Conservation (phyloP, 2,113 vertebrate genomes). For the Barnardius zonarius region DNA sequence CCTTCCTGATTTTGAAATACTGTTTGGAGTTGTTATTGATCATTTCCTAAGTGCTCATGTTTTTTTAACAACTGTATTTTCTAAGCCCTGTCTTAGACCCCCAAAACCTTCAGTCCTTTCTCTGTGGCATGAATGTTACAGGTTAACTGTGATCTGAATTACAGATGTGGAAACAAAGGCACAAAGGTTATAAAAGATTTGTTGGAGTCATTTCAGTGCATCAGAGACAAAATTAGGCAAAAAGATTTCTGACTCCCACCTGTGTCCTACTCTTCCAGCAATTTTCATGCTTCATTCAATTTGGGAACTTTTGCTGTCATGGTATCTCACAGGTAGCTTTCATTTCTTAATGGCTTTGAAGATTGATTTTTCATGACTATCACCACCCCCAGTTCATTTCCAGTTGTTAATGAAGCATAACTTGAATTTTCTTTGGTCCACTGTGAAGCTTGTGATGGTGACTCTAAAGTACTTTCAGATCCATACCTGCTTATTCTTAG, state of each 20-base stretch:
- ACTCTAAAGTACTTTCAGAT: not conserved
- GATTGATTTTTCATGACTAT: not conserved
- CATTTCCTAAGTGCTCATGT: not conserved
- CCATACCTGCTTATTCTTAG: not conserved
- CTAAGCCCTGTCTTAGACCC: not conserved
- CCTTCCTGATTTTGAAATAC: not conserved
- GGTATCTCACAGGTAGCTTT: constrained; percentile 4
- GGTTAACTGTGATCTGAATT: not conserved
- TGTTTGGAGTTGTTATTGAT: not conserved
- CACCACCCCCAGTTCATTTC: not conserved
- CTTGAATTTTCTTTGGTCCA: not conserved
- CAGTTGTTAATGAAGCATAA: not conserved
- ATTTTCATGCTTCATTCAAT: constrained; percentile 26
- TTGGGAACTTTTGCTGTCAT: constrained; percentile 22
- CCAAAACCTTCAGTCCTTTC: not conserved
- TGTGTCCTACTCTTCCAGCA: constrained; percentile 13
- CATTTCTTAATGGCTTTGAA: constrained; percentile 20
- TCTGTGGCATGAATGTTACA: not conserved
- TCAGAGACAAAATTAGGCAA: constrained; percentile 20
- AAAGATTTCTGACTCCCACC: constrained; percentile 42
- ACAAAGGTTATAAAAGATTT: constrained; percentile 14
- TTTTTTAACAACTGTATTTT: not conserved
- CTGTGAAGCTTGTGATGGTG: not conserved
- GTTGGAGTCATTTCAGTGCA: constrained; percentile 15
- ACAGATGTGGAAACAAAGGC: not conserved